Percentiles rank a stretch among this genome's conserved stretches.
Conservation (phyloP, 2,113 vertebrate species). For the Ellobius talpinus region DNA sequence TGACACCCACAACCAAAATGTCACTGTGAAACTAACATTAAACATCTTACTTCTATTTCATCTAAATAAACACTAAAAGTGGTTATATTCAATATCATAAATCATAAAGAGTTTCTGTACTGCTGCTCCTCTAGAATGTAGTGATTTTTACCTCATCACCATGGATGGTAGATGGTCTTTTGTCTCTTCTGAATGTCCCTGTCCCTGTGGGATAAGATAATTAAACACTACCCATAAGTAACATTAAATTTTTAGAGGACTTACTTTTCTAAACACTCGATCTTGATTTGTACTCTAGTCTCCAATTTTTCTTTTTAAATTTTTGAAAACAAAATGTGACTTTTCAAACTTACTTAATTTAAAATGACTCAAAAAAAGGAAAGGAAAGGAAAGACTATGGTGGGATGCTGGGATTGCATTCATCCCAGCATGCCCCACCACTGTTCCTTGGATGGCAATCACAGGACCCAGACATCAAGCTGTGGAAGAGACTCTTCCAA, state of each 20-base stretch:
- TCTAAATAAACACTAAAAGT: background rate
- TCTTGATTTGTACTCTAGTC: slow-evolving; percentile 11
- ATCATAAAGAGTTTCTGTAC: background rate
- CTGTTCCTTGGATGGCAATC: slow-evolving; percentile 86
- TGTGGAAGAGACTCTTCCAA: slow-evolving; percentile 87
- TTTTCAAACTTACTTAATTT: slow-evolving; percentile 39
- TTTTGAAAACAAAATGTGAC: background rate
- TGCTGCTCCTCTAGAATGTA: background rate
- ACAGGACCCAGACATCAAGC: slow-evolving; percentile 87
- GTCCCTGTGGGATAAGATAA: slow-evolving; percentile 68
- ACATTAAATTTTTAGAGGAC: slow-evolving; percentile 44
- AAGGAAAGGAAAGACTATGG: background rate
- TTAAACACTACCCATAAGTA: slow-evolving; percentile 66
- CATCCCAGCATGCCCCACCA: slow-evolving; percentile 75
- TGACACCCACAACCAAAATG: slow-evolving; percentile 13
- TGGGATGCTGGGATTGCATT: slow-evolving; percentile 75
- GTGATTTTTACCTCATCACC: slow-evolving; percentile 33
- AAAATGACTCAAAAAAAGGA: slow-evolving; percentile 40
- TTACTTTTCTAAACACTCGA: background rate
- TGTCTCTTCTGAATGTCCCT: slow-evolving; percentile 67
- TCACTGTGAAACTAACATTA: background rate
- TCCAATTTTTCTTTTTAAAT: slow-evolving; percentile 24
- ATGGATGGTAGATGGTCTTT: slow-evolving; percentile 61
- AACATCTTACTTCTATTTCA: slow-evolving; percentile 41
- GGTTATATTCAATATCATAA: background rate